Evolutionary conservation across 1,140 invertebrate species (phyloP), one percentile per base, ranked within the genome.

Genomic region (Drosophila sturtevanti): DNA sequence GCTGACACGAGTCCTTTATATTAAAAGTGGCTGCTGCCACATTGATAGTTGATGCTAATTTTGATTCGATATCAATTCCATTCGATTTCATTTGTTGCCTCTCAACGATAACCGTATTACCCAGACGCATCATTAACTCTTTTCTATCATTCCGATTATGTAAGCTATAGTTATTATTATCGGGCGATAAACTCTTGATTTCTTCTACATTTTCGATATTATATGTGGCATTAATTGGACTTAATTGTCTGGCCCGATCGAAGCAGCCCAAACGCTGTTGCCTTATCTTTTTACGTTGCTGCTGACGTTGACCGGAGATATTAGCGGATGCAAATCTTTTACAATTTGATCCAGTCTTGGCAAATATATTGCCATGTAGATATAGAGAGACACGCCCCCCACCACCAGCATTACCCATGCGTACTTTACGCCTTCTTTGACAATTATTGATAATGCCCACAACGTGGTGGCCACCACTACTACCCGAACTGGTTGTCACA

Each of bases 111-210:
- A 72, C 37, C 4, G 68, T 72, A 0, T 72, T 18, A 6, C 69
- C 63, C 54, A 48, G 41, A 48, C 41, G 14, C 41, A 44, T 44
- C 16, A 72, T 38, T 12, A n/a, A n/a, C n/a, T 10, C 2, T 16
- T 24, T 21, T 1, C 24, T 16, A 16, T 62, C 21, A 27, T 81
- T 77, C 2, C 34, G 62, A 38, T 73, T 79, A 16, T 68, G 65
- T 10, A 52, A 10, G n/a, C 66, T 64, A 37, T 69, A 69, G 62
- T 72, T 77, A 22, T 78, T 82, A 27, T 81, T 77, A n/a, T 69
- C 24, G 0, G 14, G 41, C 12, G 41, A 44, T 9, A 44, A 7
- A 18, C 14, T 44, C 3, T 44, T 44, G 0, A 12, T 18, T 18
- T n/a, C 6, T 7, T 44, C 6, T 0, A n/a, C 5, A 16, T 44